Conservation (phyloP, 2,888 invertebrate species). For the Trachelus iudaicus region DNA sequence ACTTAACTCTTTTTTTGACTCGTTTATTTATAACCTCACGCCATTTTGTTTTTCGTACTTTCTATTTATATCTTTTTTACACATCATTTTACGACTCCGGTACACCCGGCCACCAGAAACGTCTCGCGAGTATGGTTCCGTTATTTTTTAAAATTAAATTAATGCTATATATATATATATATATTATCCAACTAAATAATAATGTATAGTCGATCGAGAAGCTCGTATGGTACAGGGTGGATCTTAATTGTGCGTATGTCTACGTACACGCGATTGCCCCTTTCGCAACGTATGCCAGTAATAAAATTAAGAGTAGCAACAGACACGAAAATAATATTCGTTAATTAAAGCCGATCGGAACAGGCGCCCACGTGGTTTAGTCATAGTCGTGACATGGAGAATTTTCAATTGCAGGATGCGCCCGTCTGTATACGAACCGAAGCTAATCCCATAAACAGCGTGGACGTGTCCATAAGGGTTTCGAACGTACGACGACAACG, state of each 20-base stretch:
- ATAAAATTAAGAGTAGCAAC: not conserved
- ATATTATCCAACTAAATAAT: not conserved
- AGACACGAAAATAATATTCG: conserved; percentile 15
- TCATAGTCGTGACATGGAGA: conserved; percentile 53
- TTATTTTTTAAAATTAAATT: too few species aligned
- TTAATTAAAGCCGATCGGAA: conserved; percentile 39
- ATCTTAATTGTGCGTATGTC: not conserved
- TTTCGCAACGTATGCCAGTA: not conserved
- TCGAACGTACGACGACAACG: conserved; percentile 5
- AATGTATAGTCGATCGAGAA: not conserved
- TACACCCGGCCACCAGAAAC: not conserved
- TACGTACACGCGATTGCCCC: not conserved
- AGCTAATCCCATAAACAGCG: conserved; percentile 46
- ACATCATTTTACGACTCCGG: too few species aligned
- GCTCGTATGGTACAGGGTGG: not conserved
- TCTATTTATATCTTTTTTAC: not conserved
- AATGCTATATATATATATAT: not conserved
- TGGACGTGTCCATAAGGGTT: conserved; percentile 26
- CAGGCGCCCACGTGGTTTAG: conserved; percentile 43
- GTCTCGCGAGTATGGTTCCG: not conserved
- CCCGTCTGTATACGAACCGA: conserved; percentile 44
- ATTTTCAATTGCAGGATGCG: conserved; percentile 53
- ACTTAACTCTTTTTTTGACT: not conserved
- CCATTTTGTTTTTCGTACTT: not conserved
- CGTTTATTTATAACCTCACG: not conserved